phyloP scores from a whole-genome alignment of 2,888 invertebrate species.

The Oligia fasciuncula region DNA sequence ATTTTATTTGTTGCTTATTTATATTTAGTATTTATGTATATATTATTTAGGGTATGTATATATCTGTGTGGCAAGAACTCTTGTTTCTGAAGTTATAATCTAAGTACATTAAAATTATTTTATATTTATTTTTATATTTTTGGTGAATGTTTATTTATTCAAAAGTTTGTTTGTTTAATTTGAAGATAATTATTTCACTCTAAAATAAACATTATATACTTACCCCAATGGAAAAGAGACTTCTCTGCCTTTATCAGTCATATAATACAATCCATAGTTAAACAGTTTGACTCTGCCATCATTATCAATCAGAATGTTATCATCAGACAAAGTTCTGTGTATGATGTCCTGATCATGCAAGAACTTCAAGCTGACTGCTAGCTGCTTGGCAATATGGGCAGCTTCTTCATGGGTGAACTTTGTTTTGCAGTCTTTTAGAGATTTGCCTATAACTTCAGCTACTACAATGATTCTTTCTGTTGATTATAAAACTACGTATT shows the following conservation, averaged over 20 bases:
- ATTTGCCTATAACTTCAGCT: constrained; percentile 93
- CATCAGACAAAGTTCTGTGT: constrained; percentile 94
- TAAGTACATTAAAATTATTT: neutral
- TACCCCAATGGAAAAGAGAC: constrained; percentile 97
- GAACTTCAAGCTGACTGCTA: constrained; percentile 92
- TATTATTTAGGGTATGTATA: neutral
- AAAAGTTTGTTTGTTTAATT: neutral
- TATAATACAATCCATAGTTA: constrained; percentile 97
- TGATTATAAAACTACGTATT: constrained; percentile 67
- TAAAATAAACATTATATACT: constrained; percentile 65
- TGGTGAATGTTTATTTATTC: neutral
- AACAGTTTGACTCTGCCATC: constrained; percentile 95
- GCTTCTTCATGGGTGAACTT: constrained; percentile 87
- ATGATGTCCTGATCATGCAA: constrained; percentile 93
- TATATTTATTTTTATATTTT: neutral
- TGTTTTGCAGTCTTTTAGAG: constrained; percentile 89
- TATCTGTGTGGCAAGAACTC: neutral
- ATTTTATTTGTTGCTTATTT: neutral
- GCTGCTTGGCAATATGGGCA: constrained; percentile 92
- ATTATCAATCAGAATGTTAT: constrained; percentile 94
- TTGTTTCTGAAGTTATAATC: too few species aligned
- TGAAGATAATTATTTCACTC: neutral
- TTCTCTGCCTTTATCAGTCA: constrained; percentile 96
- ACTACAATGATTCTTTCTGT: constrained; percentile 95
- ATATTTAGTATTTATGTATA: neutral